Base-by-base conservation (phyloP, 2,113 vertebrate genomes). In the Lampris megalopsis region DNA sequence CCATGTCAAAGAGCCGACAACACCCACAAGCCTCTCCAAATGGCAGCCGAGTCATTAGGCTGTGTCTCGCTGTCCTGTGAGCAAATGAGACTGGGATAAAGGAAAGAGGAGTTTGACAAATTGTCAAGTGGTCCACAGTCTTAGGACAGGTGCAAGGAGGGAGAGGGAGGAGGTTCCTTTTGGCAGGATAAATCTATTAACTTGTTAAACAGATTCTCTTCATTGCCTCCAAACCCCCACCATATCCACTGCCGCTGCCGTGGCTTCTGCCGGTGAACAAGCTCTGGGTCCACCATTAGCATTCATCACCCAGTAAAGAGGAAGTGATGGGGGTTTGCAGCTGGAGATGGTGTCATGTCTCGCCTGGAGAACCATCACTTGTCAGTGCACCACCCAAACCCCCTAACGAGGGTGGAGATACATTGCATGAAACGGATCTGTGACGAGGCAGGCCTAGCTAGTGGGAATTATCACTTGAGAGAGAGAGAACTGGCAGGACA, bases 151-250 rank as follows among this genome's bases (percentile, higher is more conserved):
- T 79, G 38, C 78, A 82, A 82, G 58, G 8, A 56, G 75, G 37
- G 50, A 79, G 56, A 56, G 36, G 53, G 56, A 79, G 54, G 71
- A 56, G 40, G 63, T 11, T 86, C 63, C 45, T 66, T 71, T 81
- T 56, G 79, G 81, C 73, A 87, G 91, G 89, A 90, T 84, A 73
- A 88, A 87, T 84, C 82, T 86, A 84, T 93, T 88, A 82, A 82
- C 68, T 57, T 81, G 82, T 89, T 87, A 73, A 86, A 86, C 72
- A 83, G 72, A 73, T 64, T 64, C 9, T 11, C 83, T 79, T 91
- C 85, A 82, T 77, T 83, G 77, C 68, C 73, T 80, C 68, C 72
- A 60, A 61, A 80, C 65, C 56, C 61, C 49, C 48, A 60, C 53
- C n/a, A 67, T 59, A 68, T 78, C 72, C 24, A 69, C 82, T 63